Conservation (phyloP, 2,113 vertebrate genomes). For the Cinclus cinclus region DNA sequence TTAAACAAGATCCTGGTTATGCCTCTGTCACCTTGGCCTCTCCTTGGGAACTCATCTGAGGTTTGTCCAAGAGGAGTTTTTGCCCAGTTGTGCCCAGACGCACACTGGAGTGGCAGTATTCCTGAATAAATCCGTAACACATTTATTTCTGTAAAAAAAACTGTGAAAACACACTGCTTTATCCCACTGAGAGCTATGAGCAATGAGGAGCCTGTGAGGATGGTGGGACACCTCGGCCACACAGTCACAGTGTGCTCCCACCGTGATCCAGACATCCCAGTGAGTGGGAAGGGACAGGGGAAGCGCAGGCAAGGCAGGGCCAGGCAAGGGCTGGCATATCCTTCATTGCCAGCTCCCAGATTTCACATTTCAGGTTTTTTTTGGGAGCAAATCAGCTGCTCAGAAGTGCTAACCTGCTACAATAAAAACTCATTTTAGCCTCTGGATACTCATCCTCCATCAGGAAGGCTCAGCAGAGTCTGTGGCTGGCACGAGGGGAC, state of each 20-base stretch:
- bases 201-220: constrained; percentile 67
- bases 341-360: constrained; percentile 82
- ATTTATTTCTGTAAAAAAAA: background rate
- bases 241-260: constrained; percentile 77
- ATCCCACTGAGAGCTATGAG: constrained; percentile 48
- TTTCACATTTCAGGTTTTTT: constrained; percentile 76
- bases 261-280: constrained; percentile 75
- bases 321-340: constrained; percentile 62
- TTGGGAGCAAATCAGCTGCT: constrained; percentile 84
- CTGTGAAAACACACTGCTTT: constrained; percentile 31
- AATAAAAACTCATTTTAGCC: constrained; percentile 90
- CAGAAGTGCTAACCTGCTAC: constrained; percentile 87
- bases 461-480: constrained; percentile 87
- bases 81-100: background rate
- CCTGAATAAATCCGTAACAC: constrained; percentile 16
- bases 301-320: constrained; percentile 41
- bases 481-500: constrained; percentile 82
- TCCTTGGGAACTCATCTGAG: background rate
- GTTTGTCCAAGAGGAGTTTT: fast-evolving
- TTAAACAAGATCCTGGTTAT: background rate
- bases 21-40: background rate
- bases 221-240: constrained; percentile 79
- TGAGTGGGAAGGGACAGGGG: background rate
- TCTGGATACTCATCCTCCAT: constrained; percentile 82
- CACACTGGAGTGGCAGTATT: background rate